Base-by-base conservation (phyloP, 2,888 invertebrate species). In the Hirtodrosophila cameraria region DNA sequence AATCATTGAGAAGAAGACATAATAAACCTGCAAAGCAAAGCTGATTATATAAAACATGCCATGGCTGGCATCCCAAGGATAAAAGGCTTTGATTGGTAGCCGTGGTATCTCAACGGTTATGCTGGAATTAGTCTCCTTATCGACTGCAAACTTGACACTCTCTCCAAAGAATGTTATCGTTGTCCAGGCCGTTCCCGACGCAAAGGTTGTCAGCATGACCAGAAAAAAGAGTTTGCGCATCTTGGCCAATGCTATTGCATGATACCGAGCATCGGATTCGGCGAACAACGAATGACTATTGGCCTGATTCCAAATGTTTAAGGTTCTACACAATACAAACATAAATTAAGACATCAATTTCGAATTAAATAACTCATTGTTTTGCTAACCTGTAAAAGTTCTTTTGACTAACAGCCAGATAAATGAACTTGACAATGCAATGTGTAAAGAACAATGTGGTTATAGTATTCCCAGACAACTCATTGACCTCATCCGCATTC, bases 201-300 rank as follows among this genome's bases (percentile, higher is more conserved):
- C 64, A 0, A 93, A 75, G 0, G 95, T 94, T 33, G 93, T 93
- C 0, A 91, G 89, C 63, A 93, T 92, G 20, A 96, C 94, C 67
- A 94, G 92, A 77, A 95, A 93, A 7, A 96, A 91, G 0, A 96
- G 91, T 57, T 93, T 93, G 42, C 96, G 92, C 94, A 95, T 96
- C 90, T 95, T 95, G 52, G 94, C 93, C 45, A 96, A 89, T 0
- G 96, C 92, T 28, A 95, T 92, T 31, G 94, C 94, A 86, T 96
- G 95, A 89, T 95, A 96, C 13, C 95, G 92, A 0, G 94, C 94
- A 87, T 96, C 95, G 0, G 96, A 96, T 89, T 96, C 96, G 39
- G 95, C 94, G 89, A 97, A 97, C 31, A 97, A 89, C 0, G 96
- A 96, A 90, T 97, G 96, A 49, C 94, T 94, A 90, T 96, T 96